Conservation (phyloP, 1,140 invertebrate species). For the Dendroctonus ponderosae region DNA sequence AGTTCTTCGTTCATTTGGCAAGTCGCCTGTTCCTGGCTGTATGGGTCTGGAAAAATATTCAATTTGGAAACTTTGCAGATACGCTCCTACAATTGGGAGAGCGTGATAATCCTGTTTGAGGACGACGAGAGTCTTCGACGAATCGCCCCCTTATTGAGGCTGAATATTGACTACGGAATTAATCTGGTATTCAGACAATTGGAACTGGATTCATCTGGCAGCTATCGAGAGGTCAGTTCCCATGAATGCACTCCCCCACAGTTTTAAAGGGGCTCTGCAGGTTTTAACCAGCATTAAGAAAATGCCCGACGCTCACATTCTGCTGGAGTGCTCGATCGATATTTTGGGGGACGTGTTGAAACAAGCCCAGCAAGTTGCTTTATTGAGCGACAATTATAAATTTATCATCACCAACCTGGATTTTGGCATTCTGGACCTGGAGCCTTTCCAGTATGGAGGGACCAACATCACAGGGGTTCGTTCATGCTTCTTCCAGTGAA, state of each 20-base stretch:
- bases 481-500: background rate
- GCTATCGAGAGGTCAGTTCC: slow-evolving; percentile 20
- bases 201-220: slow-evolving; percentile 15
- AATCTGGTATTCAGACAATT: slow-evolving; percentile 31
- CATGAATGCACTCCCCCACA: background rate
- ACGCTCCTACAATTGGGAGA: slow-evolving; percentile 67
- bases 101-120: slow-evolving; percentile 86
- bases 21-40: background rate
- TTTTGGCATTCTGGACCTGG: slow-evolving; percentile 75
- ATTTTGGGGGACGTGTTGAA: slow-evolving; percentile 66
- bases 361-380: slow-evolving; percentile 77
- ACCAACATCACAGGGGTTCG: slow-evolving; percentile 78
- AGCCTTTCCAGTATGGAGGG: slow-evolving; percentile 79
- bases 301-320: slow-evolving; percentile 67
- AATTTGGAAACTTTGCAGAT: slow-evolving; percentile 41
- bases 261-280: background rate
- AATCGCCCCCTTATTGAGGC: slow-evolving; percentile 72
- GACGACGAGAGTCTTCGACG: slow-evolving; percentile 70
- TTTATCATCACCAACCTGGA: slow-evolving; percentile 80
- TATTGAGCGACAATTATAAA: slow-evolving; percentile 73
- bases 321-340: slow-evolving; percentile 72
- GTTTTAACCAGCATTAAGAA: slow-evolving; percentile 55
- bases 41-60: background rate
- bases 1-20: slow-evolving; percentile 40
- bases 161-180: slow-evolving; percentile 56